phyloP scores from a whole-genome alignment of 2,888 invertebrate genomes.

The Melanargia galathea region DNA sequence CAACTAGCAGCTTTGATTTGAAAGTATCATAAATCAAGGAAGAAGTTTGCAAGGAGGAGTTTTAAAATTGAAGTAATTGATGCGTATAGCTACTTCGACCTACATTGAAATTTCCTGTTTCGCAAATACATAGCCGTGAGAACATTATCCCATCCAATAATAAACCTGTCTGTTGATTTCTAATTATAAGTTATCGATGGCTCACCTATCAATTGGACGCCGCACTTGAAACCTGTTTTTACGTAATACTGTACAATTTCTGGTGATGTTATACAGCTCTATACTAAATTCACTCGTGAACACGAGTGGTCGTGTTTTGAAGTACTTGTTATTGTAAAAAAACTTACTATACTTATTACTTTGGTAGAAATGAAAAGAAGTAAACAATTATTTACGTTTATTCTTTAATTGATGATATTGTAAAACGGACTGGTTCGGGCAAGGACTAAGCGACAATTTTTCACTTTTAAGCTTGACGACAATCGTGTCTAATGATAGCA shows the following conservation, averaged over 20 bases:
- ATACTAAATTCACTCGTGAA: neutral
- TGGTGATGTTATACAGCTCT: neutral
- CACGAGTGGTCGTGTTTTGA: neutral
- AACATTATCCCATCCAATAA: constrained; percentile 29
- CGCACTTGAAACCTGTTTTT: constrained; percentile 17
- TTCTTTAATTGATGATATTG: too few species aligned
- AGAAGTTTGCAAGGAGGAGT: too few species aligned
- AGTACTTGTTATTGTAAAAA: too few species aligned
- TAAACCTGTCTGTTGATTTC: constrained; percentile 30
- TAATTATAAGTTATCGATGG: constrained; percentile 26
- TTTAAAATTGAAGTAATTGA: neutral
- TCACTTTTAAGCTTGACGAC: too few species aligned
- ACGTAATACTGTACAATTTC: constrained; percentile 1
- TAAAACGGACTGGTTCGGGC: too few species aligned
- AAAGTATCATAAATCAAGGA: too few species aligned
- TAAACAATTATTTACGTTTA: too few species aligned
- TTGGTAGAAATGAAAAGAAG: too few species aligned
- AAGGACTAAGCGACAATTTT: too few species aligned
- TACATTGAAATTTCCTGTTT: constrained; percentile 28
- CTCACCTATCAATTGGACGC: constrained; percentile 10
- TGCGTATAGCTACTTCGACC: constrained; percentile 9
- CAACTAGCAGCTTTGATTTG: too few species aligned
- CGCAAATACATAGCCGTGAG: constrained; percentile 22
- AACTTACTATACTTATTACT: too few species aligned
- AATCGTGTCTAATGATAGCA: too few species aligned